A percentile compares a stretch with the other conserved stretches of the same genome.
These are phyloP conservation scores for Tringa solitaria DNA, from an alignment of 2,113 vertebrate genomes.

Conservation along the genomic window DNA sequence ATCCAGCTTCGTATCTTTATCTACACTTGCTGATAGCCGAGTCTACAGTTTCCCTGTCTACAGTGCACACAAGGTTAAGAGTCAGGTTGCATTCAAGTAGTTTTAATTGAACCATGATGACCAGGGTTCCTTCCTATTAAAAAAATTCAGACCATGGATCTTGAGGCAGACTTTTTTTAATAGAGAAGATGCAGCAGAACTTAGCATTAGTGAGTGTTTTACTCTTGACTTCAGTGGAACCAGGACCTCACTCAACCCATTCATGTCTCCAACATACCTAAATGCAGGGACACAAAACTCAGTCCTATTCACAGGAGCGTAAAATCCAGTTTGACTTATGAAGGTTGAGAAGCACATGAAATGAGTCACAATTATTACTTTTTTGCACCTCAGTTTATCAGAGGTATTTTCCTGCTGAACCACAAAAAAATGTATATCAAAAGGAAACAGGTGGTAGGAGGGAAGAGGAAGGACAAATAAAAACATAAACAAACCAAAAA, in stretches of 20 bases:
- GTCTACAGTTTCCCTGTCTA: neutral
- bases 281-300: neutral
- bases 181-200: neutral
- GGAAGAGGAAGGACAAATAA: slow-evolving; percentile 46
- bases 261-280: neutral
- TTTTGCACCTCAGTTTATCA: neutral
- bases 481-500: slow-evolving; percentile 6
- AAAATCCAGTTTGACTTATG: neutral
- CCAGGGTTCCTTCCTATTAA: neutral
- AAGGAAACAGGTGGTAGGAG: slow-evolving; percentile 47
- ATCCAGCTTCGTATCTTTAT: neutral
- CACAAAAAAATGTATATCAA: neutral
- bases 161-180: neutral
- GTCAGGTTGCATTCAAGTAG: neutral
- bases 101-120: neutral
- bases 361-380: neutral
- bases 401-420: neutral
- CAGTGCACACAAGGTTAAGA: neutral
- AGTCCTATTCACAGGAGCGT: neutral
- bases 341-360: neutral
- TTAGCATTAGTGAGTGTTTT: neutral
- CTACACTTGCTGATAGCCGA: neutral
- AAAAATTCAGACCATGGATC: neutral
- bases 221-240: neutral
- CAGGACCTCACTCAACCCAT: neutral